Evolutionary conservation across 2,113 vertebrate species (phyloP), one percentile per base, ranked within the genome.

Genomic region (Cephalopholis sonnerati): DNA sequence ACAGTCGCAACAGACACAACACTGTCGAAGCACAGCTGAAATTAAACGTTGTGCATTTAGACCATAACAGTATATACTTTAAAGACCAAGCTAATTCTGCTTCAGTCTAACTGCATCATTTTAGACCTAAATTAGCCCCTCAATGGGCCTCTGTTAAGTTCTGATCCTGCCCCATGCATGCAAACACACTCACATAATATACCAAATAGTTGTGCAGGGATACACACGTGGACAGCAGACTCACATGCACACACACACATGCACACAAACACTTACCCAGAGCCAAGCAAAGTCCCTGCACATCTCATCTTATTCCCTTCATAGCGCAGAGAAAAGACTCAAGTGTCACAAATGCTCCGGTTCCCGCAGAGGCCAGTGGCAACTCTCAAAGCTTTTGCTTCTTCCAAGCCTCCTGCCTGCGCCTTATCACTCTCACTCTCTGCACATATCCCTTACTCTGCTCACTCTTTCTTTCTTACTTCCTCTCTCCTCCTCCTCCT

Each of bases 261-360:
- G 39, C 83, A 25, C 81, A 80, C 83, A 83, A 80, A 74, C 88
- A 95, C 95, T 96, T 93, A 96, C 95, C 95, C 91, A 86, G 79
- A 93, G 83, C 91, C 78, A 79, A 87, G 93, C 87, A 90, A 87
- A 87, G 91, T 91, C 93, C 90, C 77, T 84, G 90, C 90, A 93
- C 92, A 92, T 95, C 91, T 95, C 95, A 92, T 95, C 93, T 84
- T 94, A 94, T 95, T 95, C 93, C 88, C 94, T 87, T 90, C 96
- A 94, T 91, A 91, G 94, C 92, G 92, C 91, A 90, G 87, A 91
- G 93, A 85, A 89, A 94, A 95, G 95, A 94, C 96, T 95, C 95
- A 95, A 94, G 94, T 93, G 95, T 94, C 96, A 96, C 95, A 93
- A 85, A 95, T 94, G 95, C 94, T 96, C 95, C 96, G 92, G 95